Evolutionary conservation across 2,797 vertebrate species (phyloP), one percentile per base, ranked within the genome.

Genomic region (Acanthurus lineatus): DNA sequence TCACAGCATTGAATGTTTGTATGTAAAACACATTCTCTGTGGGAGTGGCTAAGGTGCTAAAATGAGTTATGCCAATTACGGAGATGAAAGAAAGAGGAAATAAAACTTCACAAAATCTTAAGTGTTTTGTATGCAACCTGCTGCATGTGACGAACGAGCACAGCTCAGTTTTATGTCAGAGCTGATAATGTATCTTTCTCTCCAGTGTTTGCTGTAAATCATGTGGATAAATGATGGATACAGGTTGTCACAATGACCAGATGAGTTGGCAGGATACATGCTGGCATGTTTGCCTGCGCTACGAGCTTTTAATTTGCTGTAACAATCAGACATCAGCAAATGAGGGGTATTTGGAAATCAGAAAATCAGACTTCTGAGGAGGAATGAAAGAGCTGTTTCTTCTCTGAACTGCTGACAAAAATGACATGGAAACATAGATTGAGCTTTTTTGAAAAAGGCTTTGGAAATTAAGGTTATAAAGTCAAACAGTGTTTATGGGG

Each of bases 301-400:
- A 91, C 85, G 84, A 84, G 85, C 70, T 86, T 92, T 92, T 93
- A 92, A 94, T 94, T 90, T 89, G 84, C 11, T n/a, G 83, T 85
- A 94, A 93, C 77, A 73, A 81, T 81, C 85, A 68, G 42, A 89
- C 87, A 87, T 92, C 44, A 76, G 83, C 74, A 62, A 81, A 90
- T 90, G 57, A 77, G 45, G 51, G 28, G 68, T 62, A 71, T 79
- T 60, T 65, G 49, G 66, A 83, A 90, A 90, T 83, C 22, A 35
- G 63, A 69, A 83, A 90, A 90, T 83, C 22, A 35, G 63, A 69
- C 58, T 17, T 74, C 35, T 58, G 61, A 69, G 32, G 56, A 82
- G 67, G 65, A 78, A 72, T 3, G 19, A 42, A 75, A 51, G 5
- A 76, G 22, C 4, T 6, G 62, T 70, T 67, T 76, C 40, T 59